These are phyloP conservation scores for Catagonus wagneri DNA, from an alignment of 2,113 vertebrate species.

Conservation along the genomic window DNA sequence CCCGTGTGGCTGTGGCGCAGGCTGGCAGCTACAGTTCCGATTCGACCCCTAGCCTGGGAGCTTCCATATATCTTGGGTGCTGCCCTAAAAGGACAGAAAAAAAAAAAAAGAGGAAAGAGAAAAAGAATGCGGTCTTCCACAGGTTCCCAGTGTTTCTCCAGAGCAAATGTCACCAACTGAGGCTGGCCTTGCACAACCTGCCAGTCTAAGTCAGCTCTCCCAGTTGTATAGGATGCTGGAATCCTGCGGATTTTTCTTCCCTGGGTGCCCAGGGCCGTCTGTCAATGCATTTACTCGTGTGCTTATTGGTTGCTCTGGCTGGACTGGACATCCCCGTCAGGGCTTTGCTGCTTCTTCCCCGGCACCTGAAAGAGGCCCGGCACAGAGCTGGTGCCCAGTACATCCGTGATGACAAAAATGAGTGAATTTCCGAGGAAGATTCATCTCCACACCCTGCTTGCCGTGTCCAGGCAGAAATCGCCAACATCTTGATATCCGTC, in stretches of 20 bases:
- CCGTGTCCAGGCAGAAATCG: not conserved
- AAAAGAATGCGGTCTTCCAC: no score
- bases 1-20: no score
- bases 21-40: no score
- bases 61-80: no score
- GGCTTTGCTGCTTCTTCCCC: not conserved
- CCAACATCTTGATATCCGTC: not conserved
- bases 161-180: not conserved
- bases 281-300: no score
- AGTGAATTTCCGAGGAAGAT: not conserved
- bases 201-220: not conserved
- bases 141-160: not conserved
- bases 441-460: not conserved
- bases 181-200: not conserved
- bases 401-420: not conserved
- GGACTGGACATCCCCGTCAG: not conserved
- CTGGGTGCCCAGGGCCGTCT: rapidly evolving
- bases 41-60: not conserved
- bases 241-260: not conserved
- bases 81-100: no score
- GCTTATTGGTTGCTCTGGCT: not conserved
- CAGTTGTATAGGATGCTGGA: rapidly evolving
- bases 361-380: not conserved
- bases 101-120: no score
- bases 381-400: not conserved